Percentiles rank a stretch among this genome's conserved stretches.
These are phyloP conservation scores for Cacatua alba DNA, from an alignment of 2,113 vertebrate genomes.

Conservation along the genomic window DNA sequence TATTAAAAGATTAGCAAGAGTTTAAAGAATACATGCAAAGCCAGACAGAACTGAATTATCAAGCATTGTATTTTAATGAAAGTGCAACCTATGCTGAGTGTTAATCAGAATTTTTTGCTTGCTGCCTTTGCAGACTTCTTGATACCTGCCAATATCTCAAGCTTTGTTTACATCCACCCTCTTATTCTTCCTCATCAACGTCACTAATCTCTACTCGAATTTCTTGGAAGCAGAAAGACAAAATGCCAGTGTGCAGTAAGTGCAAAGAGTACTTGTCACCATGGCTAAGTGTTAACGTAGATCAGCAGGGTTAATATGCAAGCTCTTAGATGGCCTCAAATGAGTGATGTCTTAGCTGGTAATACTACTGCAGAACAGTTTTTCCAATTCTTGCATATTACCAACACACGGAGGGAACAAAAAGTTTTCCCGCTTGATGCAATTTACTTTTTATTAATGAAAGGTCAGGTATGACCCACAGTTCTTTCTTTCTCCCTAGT, in stretches of 20 bases:
- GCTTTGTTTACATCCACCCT: neutral
- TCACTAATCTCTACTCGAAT: conserved; percentile 48
- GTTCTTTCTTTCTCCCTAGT: neutral
- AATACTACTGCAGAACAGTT: neutral
- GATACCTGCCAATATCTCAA: neutral
- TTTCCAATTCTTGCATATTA: neutral
- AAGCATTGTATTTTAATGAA: neutral
- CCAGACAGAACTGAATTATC: neutral
- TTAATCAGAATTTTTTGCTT: conserved; percentile 26
- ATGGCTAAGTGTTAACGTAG: conserved; percentile 44
- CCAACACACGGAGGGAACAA: neutral
- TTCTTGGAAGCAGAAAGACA: conserved; percentile 47
- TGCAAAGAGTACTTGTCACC: conserved; percentile 43
- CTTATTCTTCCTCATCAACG: conserved; percentile 39
- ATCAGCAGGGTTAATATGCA: conserved; percentile 52
- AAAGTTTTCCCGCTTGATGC: neutral
- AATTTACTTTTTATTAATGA: neutral
- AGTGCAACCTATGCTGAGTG: neutral
- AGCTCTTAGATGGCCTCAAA: conserved; percentile 13
- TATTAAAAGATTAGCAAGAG: neutral
- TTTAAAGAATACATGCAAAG: neutral
- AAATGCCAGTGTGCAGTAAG: conserved; percentile 33
- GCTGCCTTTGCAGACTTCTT: neutral
- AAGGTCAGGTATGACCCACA: neutral
- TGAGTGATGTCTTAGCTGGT: neutral